Base-by-base conservation (phyloP, 2,888 invertebrate species). In the Microctonus hyperodae region DNA sequence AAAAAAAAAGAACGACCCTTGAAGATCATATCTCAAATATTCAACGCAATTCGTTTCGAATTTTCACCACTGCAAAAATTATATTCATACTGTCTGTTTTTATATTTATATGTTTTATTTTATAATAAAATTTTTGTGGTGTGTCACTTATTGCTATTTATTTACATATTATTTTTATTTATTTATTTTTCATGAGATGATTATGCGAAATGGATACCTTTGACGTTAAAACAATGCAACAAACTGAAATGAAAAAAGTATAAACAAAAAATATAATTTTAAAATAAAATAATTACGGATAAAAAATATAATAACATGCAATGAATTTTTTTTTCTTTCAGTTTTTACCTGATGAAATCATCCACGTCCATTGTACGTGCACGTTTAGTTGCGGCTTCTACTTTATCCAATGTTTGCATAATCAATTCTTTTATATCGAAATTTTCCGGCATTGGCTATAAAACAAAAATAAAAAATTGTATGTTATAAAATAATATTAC, bases 341-440 rank as follows among this genome's bases (percentile, higher is more conserved):
- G 44, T 53, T 48, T 84, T 73, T 86, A 88, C 86, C 88, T 88
- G 86, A 97, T 91, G 81, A 99, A 98, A 82, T 99, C 98, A 86
- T 98, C 98, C 74, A 94, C 91, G 80, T 97, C 97, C 97, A 99
- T 95, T 5, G 90, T 91, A 77, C 98, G 87, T 0, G 98, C 95
- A 78, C 99, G 88, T 83, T 91, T 91, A 73, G 92, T 88, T 64
- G 90, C 91, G 78, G 91, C 92, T 70, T 88, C 88, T 67, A 88
- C 87, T 64, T 87, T 88, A 67, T 85, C 84, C 72, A 99, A 86
- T 75, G 97, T 90, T 37, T 89, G 86, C 74, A 90, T 91, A 1
- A 98, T 87, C 84, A 92, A 92, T 62, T 87, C 86, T 85, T 96
- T 95, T 70, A 97, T 92, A 76, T 92, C 90, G 83, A 97, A 94